Evolutionary conservation across 2,797 vertebrate species (phyloP), one percentile per base, ranked within the genome.

Genomic region (Acanthurus leucopareius): DNA sequence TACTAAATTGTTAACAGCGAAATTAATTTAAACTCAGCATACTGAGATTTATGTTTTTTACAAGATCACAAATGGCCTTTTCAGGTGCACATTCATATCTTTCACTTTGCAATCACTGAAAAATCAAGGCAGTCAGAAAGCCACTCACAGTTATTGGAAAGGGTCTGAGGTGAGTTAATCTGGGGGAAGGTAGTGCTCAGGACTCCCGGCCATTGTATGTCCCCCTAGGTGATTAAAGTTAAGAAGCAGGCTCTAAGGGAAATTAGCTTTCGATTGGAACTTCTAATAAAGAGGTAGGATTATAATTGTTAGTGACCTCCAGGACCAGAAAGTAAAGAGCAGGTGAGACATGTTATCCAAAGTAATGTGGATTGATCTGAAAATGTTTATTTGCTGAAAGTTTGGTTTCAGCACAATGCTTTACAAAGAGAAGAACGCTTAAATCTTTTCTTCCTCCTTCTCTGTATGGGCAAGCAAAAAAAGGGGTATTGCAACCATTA

Each of bases 261-360:
- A 91, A 93, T 90, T 87, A 89, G 89, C 85, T 90, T 93, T 92
- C 88, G 90, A 92, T 92, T 90, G 85, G 85, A 22, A 57, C 42
- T 17, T 78, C 81, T 91, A 88, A 91, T 89, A 89, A 90, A 90
- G 89, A 87, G 79, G 74, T 68, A 45, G 75, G 54, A 75, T 90
- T 88, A 78, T 91, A 88, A 91, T 92, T 87, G 85, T 89, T 80
- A 78, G 83, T 74, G 85, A 92, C 89, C 90, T 88, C 73, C 44
- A 78, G 73, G 83, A 75, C 49, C 81, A 77, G 71, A 65, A 75
- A 79, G 74, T 77, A 86, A 86, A 85, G 73, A 86, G 82, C 86
- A 86, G 77, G 66, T 73, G 82, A 86, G 85, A 76, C 40, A 61
- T 75, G 80, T 78, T 89, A 83, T 83, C 59, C 64, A 32, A 53